A percentile compares a stretch with the other conserved stretches of the same genome.
phyloP scores from a whole-genome alignment of 1,140 invertebrate genomes.

The Bombus waltoni region DNA sequence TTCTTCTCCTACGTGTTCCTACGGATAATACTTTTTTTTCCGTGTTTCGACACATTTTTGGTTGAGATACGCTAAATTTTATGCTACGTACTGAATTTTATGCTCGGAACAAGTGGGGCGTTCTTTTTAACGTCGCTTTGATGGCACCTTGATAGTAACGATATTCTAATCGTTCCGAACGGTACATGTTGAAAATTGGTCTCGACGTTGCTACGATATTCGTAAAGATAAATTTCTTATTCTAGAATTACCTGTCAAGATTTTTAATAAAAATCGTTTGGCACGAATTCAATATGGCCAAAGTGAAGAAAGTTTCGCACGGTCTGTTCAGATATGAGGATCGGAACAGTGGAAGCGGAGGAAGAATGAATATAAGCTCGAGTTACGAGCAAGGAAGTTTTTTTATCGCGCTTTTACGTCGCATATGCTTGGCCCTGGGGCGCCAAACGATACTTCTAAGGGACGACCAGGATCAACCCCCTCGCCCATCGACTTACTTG shows the following conservation, averaged over 20 bases:
- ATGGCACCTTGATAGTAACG: no score
- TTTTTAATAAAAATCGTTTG: neutral
- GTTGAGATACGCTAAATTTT: no score
- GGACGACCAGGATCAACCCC: conserved; percentile 33
- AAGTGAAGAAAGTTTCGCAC: conserved; percentile 13
- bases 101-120: no score
- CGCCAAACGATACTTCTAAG: conserved; percentile 37
- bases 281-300: neutral
- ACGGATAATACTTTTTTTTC: no score
- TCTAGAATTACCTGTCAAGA: neutral
- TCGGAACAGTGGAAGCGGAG: conserved; percentile 47
- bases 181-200: no score
- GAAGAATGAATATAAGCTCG: conserved; percentile 58
- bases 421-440: conserved; percentile 67
- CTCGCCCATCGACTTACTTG: conserved; percentile 60
- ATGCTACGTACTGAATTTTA: no score
- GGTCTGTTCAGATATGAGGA: conserved; percentile 17
- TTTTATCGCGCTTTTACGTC: conserved; percentile 79
- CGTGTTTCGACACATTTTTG: no score
- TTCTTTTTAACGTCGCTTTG: no score
- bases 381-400: conserved; percentile 76
- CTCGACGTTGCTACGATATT: no score
- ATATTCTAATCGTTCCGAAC: no score
- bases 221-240: no score
- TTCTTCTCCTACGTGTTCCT: no score